phyloP scores from a whole-genome alignment of 2,797 vertebrate species.

The Potorous gilbertii region DNA sequence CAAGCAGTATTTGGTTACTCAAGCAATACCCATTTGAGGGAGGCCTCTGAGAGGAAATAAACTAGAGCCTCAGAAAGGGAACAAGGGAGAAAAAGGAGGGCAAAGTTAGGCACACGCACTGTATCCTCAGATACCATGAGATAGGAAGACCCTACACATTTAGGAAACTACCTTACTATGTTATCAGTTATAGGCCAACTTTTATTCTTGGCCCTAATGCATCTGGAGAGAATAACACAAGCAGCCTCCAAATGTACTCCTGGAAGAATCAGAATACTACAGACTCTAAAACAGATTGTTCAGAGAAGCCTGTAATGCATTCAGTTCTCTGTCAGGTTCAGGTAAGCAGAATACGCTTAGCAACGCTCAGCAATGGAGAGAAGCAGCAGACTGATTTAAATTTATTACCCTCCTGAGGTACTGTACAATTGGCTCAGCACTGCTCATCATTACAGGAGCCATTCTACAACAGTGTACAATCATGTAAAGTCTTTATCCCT shows the following conservation, averaged over 20 bases:
- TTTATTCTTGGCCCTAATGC: background rate
- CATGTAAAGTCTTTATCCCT: background rate
- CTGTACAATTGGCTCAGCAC: background rate
- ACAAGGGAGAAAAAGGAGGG: constrained; percentile 1
- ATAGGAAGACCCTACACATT: background rate
- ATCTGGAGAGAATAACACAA: background rate
- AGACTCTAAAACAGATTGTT: background rate
- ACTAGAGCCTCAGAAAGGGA: background rate
- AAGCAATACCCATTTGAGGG: background rate
- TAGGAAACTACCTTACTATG: background rate
- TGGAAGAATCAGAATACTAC: background rate
- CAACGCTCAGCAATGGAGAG: background rate
- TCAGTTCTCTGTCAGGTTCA: background rate
- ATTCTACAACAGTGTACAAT: background rate
- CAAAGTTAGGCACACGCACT: background rate
- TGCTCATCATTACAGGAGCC: background rate
- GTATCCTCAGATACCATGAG: background rate
- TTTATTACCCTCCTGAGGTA: background rate
- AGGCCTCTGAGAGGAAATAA: background rate
- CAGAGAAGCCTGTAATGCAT: background rate
- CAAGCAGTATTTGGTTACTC: background rate
- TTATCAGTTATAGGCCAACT: background rate
- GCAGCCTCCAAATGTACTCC: background rate
- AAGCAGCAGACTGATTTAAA: background rate
- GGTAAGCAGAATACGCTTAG: background rate